Percentiles rank a stretch among this genome's conserved stretches.
Evolutionary conservation across 2,888 invertebrate species (phyloP).

Genomic region (Euphydryas editha): DNA sequence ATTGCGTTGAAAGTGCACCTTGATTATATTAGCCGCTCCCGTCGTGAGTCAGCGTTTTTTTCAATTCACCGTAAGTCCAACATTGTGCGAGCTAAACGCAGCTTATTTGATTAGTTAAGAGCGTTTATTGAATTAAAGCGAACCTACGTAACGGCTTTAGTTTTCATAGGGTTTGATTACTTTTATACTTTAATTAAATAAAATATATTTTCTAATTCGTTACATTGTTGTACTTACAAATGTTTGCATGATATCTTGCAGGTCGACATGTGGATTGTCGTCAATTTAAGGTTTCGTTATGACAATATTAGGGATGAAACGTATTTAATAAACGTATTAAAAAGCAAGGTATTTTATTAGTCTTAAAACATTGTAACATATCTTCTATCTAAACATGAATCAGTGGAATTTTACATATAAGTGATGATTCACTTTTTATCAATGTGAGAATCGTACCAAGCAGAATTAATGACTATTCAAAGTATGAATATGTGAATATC

Average conservation of each 20-base stretch:
- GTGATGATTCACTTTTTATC: too few relatives aligned
- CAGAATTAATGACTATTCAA: too few relatives aligned
- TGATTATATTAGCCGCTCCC: conserved; percentile 5
- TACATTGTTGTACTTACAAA: not conserved
- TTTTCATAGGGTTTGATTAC: conserved; percentile 56
- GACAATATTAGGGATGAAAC: too few relatives aligned
- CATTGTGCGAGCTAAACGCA: conserved; percentile 69
- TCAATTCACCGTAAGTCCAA: conserved; percentile 52
- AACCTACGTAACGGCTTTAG: conserved; percentile 59
- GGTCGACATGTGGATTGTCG: too few relatives aligned
- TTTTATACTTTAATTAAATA: conserved; percentile 20
- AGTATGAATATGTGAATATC: too few relatives aligned
- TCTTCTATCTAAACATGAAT: too few relatives aligned
- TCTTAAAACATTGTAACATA: too few relatives aligned
- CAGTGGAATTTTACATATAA: too few relatives aligned
- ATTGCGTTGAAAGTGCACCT: not conserved
- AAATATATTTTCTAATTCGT: conserved; percentile 1
- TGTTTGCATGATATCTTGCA: not conserved
- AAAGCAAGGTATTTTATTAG: too few relatives aligned
- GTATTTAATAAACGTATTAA: not conserved
- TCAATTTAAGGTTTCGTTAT: too few relatives aligned
- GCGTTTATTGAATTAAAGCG: conserved; percentile 80
- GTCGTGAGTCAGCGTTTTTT: conserved; percentile 50
- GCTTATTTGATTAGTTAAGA: conserved; percentile 80
- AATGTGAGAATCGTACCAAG: too few relatives aligned